phyloP scores from a whole-genome alignment of 2,888 invertebrate genomes.

The Fragum sueziense region DNA sequence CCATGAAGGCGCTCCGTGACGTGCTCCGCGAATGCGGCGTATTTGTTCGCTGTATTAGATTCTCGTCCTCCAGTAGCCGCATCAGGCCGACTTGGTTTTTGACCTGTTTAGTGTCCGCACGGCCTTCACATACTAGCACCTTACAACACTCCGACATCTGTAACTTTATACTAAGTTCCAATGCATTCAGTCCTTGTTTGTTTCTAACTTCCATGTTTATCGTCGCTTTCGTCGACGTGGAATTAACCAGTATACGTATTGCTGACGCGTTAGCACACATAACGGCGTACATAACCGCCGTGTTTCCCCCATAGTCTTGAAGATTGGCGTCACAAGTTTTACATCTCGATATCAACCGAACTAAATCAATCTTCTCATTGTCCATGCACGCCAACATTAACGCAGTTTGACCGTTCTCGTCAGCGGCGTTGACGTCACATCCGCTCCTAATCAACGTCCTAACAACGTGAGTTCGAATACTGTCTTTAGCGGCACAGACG shows the following conservation, averaged over 20 bases:
- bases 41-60: constrained; percentile 45
- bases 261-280: constrained; percentile 65
- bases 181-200: constrained; percentile 63
- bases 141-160: constrained; percentile 70
- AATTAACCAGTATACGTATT: constrained; percentile 65
- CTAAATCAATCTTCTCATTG: constrained; percentile 66
- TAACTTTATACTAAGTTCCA: constrained; percentile 69
- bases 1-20: constrained; percentile 50
- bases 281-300: constrained; percentile 70
- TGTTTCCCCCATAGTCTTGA: constrained; percentile 66
- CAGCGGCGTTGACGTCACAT: constrained; percentile 70
- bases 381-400: constrained; percentile 74
- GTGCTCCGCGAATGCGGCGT: constrained; percentile 49
- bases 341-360: constrained; percentile 64
- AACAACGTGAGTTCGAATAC: constrained; percentile 69
- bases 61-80: constrained; percentile 60
- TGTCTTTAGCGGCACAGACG: constrained; percentile 67
- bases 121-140: constrained; percentile 67
- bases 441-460: constrained; percentile 69
- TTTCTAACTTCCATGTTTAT: constrained; percentile 65
- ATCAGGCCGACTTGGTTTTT: constrained; percentile 63
- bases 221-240: constrained; percentile 59
- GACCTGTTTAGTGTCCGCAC: constrained; percentile 59
- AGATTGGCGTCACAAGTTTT: constrained; percentile 69
- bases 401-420: constrained; percentile 67